Conservation (phyloP, 2,113 vertebrate genomes). For the Procapra przewalskii region DNA sequence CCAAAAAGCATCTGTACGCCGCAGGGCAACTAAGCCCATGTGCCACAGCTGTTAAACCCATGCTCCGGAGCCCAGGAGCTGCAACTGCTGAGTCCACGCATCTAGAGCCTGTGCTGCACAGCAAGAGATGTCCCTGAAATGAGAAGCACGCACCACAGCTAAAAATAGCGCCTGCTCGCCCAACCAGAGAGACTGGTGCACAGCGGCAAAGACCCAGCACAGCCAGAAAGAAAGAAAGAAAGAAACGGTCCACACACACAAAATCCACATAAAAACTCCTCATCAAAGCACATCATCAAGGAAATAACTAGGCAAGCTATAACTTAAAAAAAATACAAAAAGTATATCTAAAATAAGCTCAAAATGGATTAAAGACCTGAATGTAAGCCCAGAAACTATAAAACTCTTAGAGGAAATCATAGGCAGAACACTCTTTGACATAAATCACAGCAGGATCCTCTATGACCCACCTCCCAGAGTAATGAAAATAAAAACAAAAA, state of each 20-base stretch:
- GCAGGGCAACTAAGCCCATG: not conserved
- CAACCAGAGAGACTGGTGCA: rapidly evolving
- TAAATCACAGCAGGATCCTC: not conserved
- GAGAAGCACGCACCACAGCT: rapidly evolving
- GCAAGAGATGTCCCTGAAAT: rapidly evolving
- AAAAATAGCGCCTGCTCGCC: rapidly evolving
- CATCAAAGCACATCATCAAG: not conserved
- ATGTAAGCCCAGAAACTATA: not conserved
- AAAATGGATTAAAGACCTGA: not conserved
- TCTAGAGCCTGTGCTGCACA: not conserved
- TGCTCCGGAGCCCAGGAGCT: not conserved
- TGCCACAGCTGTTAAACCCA: rapidly evolving
- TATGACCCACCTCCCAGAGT: not conserved
- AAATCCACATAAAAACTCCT: not conserved
- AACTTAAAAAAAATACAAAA: not conserved
- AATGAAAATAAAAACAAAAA: not conserved
- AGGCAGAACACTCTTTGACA: not conserved
- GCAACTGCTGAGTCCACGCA: rapidly evolving
- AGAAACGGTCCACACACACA: not conserved
- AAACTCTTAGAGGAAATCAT: not conserved
- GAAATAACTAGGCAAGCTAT: not conserved
- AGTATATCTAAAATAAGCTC: not conserved
- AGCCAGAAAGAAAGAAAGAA: not conserved
- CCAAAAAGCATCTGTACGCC: not conserved
- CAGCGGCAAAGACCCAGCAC: not conserved